Evolutionary conservation across 2,888 invertebrate species (phyloP), one percentile per base, ranked within the genome.

Genomic region (Eilema griseolum): DNA sequence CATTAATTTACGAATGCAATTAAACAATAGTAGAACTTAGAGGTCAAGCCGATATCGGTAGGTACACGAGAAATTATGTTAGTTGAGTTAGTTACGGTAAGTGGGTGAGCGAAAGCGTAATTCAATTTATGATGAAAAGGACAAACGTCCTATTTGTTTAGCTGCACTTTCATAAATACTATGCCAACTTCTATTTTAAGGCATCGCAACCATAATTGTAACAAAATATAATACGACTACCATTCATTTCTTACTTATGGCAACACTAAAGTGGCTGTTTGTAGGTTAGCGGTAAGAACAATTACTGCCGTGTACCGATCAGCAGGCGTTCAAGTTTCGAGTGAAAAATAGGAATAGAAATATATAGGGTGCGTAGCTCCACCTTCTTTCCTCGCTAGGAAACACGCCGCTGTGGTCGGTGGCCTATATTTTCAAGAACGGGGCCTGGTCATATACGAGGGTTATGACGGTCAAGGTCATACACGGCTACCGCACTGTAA

Each of bases 101-200:
- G 89, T 93, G 77, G 92, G 91, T 75, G 76, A 89, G 82, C 85
- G 93, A 93, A 93, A 94, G 90, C 76, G 80, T 24, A 69, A 79
- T 85, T 77, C 75, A 83, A 85, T 85, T 86, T 81, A 83, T 85
- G 85, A 83, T 85, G 85, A 85, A 81, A 89, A 88, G 89, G 91
- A 88, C 85, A 80, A 79, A 77, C 82, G 83, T 76, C 78, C 84
- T 82, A 86, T 86, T 80, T 85, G 59, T 66, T 70, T 71, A 67
- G 71, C 52, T 75, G 67, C 75, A 86, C 88, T 90, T 89, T 90
- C 88, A 82, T 85, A 79, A 81, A 85, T 82, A 80, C 77, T 78
- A 79, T 79, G 83, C 69, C 84, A 70, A 73, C 72, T 72, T 68
- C 79, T 83, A 80, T 85, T 80, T 76, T 61, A 65, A 72, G 73